Conservation (phyloP, 2,888 invertebrate species). For the Beris morrisii region DNA sequence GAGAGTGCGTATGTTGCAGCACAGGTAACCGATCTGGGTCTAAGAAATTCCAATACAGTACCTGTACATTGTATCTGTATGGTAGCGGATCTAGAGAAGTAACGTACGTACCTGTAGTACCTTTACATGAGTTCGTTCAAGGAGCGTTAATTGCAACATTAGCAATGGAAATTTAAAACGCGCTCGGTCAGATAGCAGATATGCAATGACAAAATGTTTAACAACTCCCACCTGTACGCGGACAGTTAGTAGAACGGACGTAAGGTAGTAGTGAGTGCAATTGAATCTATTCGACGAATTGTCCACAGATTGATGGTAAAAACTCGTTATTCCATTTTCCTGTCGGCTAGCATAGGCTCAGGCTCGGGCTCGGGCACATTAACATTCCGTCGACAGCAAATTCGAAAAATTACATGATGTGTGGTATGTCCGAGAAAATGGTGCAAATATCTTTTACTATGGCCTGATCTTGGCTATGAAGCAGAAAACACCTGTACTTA, state of each 20-base stretch:
- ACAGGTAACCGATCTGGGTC: neutral
- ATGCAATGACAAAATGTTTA: slow-evolving; percentile 30
- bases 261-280: slow-evolving; percentile 11
- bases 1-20: slow-evolving; percentile 4
- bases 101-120: slow-evolving; percentile 5
- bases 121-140: slow-evolving; percentile 9
- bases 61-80: no score
- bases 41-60: slow-evolving; percentile 1
- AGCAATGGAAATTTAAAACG: slow-evolving; percentile 18
- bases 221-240: slow-evolving; percentile 29
- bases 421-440: slow-evolving; percentile 21
- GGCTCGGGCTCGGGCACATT: slow-evolving; percentile 24
- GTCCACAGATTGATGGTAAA: slow-evolving; percentile 26
- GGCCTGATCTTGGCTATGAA: no score
- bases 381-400: slow-evolving; percentile 31
- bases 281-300: slow-evolving; percentile 30
- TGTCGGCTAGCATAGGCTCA: slow-evolving; percentile 3
- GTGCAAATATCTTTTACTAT: slow-evolving; percentile 5
- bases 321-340: slow-evolving; percentile 30
- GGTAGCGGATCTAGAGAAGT: neutral
- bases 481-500: no score
- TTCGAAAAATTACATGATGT: slow-evolving; percentile 31
- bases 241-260: neutral
- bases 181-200: neutral
- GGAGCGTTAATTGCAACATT: slow-evolving; percentile 30